Percentiles rank a stretch among this genome's conserved stretches.
These are phyloP conservation scores for Mustelus asterias DNA, from an alignment of 2,113 vertebrate genomes.

Conservation along the genomic window DNA sequence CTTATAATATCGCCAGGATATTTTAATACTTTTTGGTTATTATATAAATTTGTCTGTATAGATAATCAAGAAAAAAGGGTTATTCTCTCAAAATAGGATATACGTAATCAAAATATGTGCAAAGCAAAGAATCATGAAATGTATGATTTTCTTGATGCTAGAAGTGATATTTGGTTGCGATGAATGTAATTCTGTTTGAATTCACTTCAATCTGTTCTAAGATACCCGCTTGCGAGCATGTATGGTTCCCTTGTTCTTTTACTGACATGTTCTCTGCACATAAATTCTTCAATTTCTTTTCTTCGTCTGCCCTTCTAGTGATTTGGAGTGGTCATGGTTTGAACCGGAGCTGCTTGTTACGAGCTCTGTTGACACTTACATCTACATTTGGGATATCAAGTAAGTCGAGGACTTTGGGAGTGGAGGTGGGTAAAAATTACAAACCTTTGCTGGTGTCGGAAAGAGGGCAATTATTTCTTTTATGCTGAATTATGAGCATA, in stretches of 20 bases:
- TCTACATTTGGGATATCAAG: constrained; percentile 99
- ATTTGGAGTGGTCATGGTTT: constrained; percentile 96
- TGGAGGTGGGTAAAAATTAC: not conserved
- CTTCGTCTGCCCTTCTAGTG: constrained; percentile 57
- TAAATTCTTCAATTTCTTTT: constrained; percentile 27
- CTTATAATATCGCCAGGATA: not conserved
- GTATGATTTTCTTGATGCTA: not conserved
- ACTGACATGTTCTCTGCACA: not conserved
- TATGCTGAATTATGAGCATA: not conserved
- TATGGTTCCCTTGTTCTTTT: not conserved
- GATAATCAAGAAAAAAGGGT: not conserved
- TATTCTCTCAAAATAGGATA: not conserved
- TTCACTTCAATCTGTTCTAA: not conserved
- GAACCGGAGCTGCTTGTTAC: constrained; percentile 88
- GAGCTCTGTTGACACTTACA: constrained; percentile 96
- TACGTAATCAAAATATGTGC: not conserved
- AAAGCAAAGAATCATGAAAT: not conserved
- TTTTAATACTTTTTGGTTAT: not conserved
- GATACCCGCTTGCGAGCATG: not conserved
- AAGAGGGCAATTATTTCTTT: not conserved
- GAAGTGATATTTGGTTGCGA: not conserved
- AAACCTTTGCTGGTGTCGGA: not conserved
- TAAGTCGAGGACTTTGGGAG: constrained; percentile 49
- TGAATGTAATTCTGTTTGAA: not conserved
- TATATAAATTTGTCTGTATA: not conserved